Evolutionary conservation across 2,888 invertebrate species (phyloP).

Genomic region (Agonopterix arenella): DNA sequence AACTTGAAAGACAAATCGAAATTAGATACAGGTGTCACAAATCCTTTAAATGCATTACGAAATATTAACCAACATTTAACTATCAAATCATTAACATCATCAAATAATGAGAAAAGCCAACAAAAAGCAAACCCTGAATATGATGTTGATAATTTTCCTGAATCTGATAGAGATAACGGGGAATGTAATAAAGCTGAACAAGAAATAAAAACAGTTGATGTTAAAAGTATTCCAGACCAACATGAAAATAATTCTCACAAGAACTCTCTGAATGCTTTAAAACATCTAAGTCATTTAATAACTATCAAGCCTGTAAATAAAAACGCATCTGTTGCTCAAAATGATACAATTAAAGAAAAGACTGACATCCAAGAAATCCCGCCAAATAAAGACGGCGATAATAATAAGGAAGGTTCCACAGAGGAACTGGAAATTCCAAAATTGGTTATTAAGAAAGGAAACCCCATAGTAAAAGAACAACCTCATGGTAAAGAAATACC

Average conservation of each 20-base stretch:
- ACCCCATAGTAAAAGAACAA: background rate
- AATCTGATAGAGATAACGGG: background rate
- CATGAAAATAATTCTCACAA: slow-evolving; percentile 7
- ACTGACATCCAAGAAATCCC: background rate
- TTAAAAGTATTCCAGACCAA: slow-evolving; percentile 7
- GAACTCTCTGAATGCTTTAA: slow-evolving; percentile 35
- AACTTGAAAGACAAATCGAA: background rate
- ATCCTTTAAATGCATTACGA: slow-evolving; percentile 15
- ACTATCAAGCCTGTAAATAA: slow-evolving; percentile 42
- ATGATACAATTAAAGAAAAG: background rate
- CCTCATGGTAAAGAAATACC: background rate
- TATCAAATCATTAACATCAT: slow-evolving; percentile 8
- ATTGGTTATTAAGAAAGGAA: background rate
- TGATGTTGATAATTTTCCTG: background rate
- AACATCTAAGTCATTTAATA: slow-evolving; percentile 46
- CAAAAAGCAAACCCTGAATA: background rate
- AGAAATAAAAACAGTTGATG: slow-evolving; percentile 5
- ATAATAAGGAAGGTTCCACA: background rate
- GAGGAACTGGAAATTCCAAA: background rate
- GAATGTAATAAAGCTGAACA: slow-evolving; percentile 2
- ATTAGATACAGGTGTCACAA: slow-evolving; percentile 3
- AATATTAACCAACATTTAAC: slow-evolving; percentile 19
- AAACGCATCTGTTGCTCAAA: background rate
- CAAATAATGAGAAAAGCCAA: background rate
- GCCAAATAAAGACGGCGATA: background rate